Conservation (phyloP, 2,888 invertebrate genomes). For the Agapostemon virescens region DNA sequence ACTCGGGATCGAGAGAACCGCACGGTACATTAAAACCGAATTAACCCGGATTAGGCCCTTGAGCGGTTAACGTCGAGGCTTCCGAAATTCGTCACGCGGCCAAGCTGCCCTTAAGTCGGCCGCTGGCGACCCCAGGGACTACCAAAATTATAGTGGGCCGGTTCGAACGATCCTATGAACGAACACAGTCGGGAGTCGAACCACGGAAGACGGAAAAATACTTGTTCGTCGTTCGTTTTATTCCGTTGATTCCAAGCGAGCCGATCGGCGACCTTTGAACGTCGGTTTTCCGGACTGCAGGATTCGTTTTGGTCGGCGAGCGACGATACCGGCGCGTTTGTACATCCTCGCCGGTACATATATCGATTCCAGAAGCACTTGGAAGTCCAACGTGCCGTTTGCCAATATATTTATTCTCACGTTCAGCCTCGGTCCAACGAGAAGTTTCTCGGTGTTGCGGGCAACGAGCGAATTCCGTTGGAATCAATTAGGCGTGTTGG, state of each 20-base stretch:
- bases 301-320: slow-evolving; percentile 14
- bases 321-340: slow-evolving; percentile 1
- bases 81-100: slow-evolving; percentile 1
- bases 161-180: not conserved
- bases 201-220: not conserved
- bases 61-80: slow-evolving; percentile 4
- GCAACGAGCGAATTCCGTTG: not conserved
- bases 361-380: slow-evolving; percentile 17
- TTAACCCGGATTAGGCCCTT: not conserved
- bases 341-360: not conserved
- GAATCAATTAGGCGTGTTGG: slow-evolving; percentile 12
- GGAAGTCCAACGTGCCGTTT: not conserved
- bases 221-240: not conserved
- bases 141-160: not conserved
- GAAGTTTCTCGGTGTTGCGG: not conserved
- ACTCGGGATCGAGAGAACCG: not conserved
- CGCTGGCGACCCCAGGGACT: not conserved
- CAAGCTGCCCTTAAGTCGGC: not conserved
- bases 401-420: not conserved
- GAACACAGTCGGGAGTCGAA: not conserved
- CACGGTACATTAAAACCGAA: slow-evolving; percentile 2
- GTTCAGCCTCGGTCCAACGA: not conserved
- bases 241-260: not conserved
- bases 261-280: not conserved
- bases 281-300: not conserved